These are phyloP conservation scores for Margarornis squamiger DNA, from an alignment of 2,797 vertebrate species.

Conservation along the genomic window DNA sequence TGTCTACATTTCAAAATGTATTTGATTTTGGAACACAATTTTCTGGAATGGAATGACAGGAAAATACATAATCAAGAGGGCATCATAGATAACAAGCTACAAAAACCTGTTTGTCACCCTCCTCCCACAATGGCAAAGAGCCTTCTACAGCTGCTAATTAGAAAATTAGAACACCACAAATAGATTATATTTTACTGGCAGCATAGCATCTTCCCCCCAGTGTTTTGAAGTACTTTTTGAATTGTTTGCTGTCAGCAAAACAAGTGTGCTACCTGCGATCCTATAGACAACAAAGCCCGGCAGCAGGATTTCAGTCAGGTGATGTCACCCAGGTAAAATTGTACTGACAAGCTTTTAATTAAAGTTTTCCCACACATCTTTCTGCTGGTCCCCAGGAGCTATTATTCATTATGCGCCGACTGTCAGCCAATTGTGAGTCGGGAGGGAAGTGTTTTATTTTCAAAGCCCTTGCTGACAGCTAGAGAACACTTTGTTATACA, in stretches of 20 bases:
- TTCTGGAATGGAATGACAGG: slow-evolving; percentile 36
- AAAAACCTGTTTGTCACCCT: slow-evolving; percentile 56
- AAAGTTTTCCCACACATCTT: slow-evolving; percentile 89
- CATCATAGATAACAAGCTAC: slow-evolving; percentile 21
- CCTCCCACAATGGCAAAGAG: slow-evolving; percentile 28
- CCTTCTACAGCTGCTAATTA: slow-evolving; percentile 74
- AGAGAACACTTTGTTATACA: slow-evolving; percentile 84
- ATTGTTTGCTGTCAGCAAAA: slow-evolving; percentile 83
- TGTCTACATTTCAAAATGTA: slow-evolving; percentile 11
- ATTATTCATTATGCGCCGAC: slow-evolving; percentile 82
- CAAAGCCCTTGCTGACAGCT: slow-evolving; percentile 82
- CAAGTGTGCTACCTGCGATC: slow-evolving; percentile 75
- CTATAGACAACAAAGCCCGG: slow-evolving; percentile 80
- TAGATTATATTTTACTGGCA: slow-evolving; percentile 67
- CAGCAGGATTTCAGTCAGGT: slow-evolving; percentile 83
- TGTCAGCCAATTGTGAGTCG: slow-evolving; percentile 82
- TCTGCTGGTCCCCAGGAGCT: slow-evolving; percentile 81
- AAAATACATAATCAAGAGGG: slow-evolving; percentile 23
- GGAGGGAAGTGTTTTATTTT: slow-evolving; percentile 84
- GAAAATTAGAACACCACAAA: slow-evolving; percentile 75
- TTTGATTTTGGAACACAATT: slow-evolving; percentile 40
- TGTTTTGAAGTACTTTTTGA: slow-evolving; percentile 77
- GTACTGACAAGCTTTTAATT: slow-evolving; percentile 96
- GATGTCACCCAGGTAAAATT: slow-evolving; percentile 88
- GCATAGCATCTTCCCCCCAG: slow-evolving; percentile 33